Percentiles rank a stretch among this genome's conserved stretches.
Evolutionary conservation across 2,113 vertebrate species (phyloP).

Genomic region (Tichodroma muraria): DNA sequence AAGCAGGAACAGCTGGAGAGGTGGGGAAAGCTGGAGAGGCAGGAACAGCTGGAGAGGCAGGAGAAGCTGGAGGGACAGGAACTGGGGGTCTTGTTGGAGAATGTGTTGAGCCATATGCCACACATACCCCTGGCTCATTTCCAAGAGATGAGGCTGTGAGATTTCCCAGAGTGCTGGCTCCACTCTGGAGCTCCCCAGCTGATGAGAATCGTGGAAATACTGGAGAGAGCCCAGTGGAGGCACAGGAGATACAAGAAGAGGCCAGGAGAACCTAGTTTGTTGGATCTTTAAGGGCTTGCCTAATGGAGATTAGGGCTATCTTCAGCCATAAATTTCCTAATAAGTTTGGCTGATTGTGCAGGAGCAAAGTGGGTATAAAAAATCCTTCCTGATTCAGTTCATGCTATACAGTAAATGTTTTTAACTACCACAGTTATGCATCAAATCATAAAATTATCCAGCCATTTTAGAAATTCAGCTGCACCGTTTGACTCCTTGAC

Average conservation of each 20-base stretch:
- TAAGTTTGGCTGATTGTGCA: neutral
- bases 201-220: neutral
- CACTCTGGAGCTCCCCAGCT: neutral
- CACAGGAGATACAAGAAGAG: neutral
- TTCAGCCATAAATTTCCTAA: neutral
- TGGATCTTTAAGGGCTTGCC: neutral
- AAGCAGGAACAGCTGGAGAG: too few relatives aligned
- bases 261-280: neutral
- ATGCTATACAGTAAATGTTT: neutral
- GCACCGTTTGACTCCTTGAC: neutral
- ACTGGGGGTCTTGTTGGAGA: neutral
- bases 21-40: neutral
- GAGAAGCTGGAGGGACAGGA: neutral
- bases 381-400: neutral
- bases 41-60: neutral
- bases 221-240: neutral
- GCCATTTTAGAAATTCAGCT: neutral
- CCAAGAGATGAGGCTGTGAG: too few relatives aligned
- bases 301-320: neutral
- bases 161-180: neutral
- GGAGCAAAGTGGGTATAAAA: neutral
- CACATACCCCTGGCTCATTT: neutral
- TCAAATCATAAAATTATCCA: neutral
- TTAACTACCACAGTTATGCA: neutral
- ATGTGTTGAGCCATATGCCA: neutral